Conservation (phyloP, 2,888 invertebrate species). For the Diarsia brunnea region DNA sequence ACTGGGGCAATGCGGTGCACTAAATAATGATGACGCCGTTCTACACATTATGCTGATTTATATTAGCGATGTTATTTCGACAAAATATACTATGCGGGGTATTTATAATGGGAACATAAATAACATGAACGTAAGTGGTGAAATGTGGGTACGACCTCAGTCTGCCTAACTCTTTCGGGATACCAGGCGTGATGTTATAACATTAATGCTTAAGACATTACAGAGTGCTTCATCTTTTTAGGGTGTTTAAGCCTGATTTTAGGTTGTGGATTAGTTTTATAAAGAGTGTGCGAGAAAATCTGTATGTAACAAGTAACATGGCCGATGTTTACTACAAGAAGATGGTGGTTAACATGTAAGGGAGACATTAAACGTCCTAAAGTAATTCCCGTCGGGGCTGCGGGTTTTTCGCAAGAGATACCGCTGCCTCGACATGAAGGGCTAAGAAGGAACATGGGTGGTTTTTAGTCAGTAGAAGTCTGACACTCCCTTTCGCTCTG, state of each 20-base stretch:
- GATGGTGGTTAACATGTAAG: neutral
- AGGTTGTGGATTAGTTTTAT: neutral
- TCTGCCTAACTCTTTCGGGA: neutral
- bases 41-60: slow-evolving; percentile 54
- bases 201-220: neutral
- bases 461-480: too few species aligned
- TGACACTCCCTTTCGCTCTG: too few species aligned
- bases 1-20: slow-evolving; percentile 57
- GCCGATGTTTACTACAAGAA: neutral
- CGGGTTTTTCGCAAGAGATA: too few species aligned
- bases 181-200: neutral
- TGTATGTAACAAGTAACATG: neutral
- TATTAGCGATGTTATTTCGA: slow-evolving; percentile 44
- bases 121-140: neutral
- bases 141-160: neutral
- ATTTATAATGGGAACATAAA: slow-evolving; percentile 12
- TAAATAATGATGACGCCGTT: slow-evolving; percentile 59
- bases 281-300: neutral
- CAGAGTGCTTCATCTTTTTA: neutral
- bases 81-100: slow-evolving; percentile 15
- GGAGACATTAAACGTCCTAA: neutral
- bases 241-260: neutral
- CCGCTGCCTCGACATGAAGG: too few species aligned
- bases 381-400: too few species aligned
- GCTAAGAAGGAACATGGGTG: too few species aligned